Evolutionary conservation across 1,140 invertebrate genomes (phyloP).

Genomic region (Aphaenogaster ashmeadi): DNA sequence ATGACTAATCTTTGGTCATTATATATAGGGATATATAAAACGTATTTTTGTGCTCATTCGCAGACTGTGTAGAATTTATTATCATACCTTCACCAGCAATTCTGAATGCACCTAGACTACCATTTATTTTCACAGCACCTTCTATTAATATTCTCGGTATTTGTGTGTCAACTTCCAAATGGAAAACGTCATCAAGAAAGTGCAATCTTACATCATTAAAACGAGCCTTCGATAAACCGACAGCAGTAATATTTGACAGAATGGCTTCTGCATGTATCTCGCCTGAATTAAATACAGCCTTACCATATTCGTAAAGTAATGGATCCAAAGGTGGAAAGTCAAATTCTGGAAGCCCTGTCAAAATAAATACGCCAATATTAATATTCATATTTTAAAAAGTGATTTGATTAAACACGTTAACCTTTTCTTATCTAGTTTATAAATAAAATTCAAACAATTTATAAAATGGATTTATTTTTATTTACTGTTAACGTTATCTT

Average conservation of each 20-base stretch:
- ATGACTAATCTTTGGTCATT: too few species aligned
- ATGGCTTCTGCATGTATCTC: neutral
- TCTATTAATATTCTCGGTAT: neutral
- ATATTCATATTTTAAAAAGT: neutral
- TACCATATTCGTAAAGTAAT: neutral
- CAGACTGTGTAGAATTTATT: neutral
- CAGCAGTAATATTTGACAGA: neutral
- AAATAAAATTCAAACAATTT: neutral
- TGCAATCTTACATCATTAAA: neutral
- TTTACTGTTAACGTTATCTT: neutral
- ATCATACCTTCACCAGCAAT: neutral
- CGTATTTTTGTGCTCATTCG: too few species aligned
- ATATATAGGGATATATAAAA: too few species aligned
- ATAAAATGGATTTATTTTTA: neutral
- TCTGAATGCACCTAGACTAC: neutral
- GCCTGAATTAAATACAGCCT: neutral
- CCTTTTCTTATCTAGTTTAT: neutral
- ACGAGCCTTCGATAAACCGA: neutral
- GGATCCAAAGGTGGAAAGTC: slow-evolving; percentile 7
- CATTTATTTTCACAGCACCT: neutral
- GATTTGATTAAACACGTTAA: neutral
- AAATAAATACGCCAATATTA: neutral
- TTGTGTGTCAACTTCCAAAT: neutral
- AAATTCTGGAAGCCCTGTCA: slow-evolving; percentile 23
- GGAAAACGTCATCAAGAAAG: neutral